A percentile compares a stretch with the other conserved stretches of the same genome.
phyloP scores from a whole-genome alignment of 2,888 invertebrate species.

The Pteria penguin region DNA sequence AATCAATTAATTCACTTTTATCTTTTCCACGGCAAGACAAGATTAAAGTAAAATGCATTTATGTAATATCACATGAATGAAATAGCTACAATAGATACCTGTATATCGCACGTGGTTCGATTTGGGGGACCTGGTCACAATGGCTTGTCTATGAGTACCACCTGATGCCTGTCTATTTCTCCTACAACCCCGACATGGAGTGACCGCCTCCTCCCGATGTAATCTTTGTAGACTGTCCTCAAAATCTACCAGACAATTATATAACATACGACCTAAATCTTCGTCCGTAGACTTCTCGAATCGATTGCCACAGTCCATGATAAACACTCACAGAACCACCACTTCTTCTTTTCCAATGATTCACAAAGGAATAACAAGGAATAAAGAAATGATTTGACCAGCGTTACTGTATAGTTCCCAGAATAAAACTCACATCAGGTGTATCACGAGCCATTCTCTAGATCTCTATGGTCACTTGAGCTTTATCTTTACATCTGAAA shows the following conservation, averaged over 20 bases:
- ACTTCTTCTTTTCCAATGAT: too few relatives aligned
- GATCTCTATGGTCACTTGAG: too few relatives aligned
- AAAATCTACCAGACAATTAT: constrained; percentile 50
- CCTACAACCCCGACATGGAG: constrained; percentile 22
- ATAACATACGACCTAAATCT: constrained; percentile 51
- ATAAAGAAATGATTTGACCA: too few relatives aligned
- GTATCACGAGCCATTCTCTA: too few relatives aligned
- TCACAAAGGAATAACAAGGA: too few relatives aligned
- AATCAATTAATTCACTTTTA: too few relatives aligned
- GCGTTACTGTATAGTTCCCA: too few relatives aligned
- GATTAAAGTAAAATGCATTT: too few relatives aligned
- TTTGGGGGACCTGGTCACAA: neutral
- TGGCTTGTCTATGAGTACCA: neutral
- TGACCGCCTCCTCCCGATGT: constrained; percentile 54
- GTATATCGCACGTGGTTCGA: constrained; percentile 3
- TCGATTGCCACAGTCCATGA: neutral
- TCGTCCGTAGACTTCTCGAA: constrained; percentile 20
- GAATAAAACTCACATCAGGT: too few relatives aligned
- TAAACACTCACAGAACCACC: too few relatives aligned
- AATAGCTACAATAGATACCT: neutral
- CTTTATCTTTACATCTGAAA: too few relatives aligned
- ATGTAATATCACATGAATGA: neutral
- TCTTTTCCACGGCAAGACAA: too few relatives aligned
- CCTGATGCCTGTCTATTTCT: constrained; percentile 22
- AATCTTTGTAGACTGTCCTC: constrained; percentile 58